Percentiles rank a stretch among this genome's conserved stretches.
phyloP scores from a whole-genome alignment of 2,113 vertebrate genomes.

The Macrotus californicus region DNA sequence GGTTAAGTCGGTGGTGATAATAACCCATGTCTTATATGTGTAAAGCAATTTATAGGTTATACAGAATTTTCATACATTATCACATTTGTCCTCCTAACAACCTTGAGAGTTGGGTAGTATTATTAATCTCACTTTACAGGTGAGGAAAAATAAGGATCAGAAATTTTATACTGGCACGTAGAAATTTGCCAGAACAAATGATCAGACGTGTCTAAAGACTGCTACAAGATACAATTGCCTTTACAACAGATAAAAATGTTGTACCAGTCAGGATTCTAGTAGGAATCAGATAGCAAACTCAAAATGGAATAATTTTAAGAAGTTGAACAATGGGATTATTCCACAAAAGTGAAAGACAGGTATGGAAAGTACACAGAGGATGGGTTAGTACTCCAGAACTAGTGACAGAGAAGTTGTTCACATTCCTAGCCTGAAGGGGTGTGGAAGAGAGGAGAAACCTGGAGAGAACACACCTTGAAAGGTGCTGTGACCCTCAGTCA shows the following conservation, averaged over 20 bases:
- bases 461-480: neutral
- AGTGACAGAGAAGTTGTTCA: neutral
- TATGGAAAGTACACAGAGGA: neutral
- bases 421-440: neutral
- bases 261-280: neutral
- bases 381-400: neutral
- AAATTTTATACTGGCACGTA: neutral
- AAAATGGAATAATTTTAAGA: neutral
- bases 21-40: neutral
- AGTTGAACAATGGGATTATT: neutral
- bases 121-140: neutral
- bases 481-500: neutral
- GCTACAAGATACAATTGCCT: neutral
- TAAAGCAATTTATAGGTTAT: slow-evolving; percentile 9
- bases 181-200: neutral
- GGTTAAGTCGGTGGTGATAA: slow-evolving; percentile 24
- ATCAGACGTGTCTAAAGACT: neutral
- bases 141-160: neutral
- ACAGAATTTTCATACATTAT: slow-evolving; percentile 28
- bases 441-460: neutral
- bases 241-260: neutral
- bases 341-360: neutral
- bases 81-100: slow-evolving; percentile 24
- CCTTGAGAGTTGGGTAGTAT: neutral
- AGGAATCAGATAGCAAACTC: neutral